Base-by-base conservation (phyloP, 1,140 invertebrate genomes). In the Heliconius hermathena region DNA sequence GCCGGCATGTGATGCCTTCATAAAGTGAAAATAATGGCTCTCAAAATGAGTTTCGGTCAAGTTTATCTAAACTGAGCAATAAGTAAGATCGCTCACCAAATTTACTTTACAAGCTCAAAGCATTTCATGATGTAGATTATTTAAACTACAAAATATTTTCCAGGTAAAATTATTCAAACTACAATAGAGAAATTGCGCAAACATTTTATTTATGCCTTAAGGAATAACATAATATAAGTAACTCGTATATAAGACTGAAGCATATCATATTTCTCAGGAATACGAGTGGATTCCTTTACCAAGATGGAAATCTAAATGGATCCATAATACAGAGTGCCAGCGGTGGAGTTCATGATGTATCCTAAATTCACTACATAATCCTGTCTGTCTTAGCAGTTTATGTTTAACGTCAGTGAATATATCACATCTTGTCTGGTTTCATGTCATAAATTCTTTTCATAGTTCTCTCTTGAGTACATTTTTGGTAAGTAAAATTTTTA, bases 21-120 rank as follows among this genome's bases (percentile, higher is more conserved):
- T 83, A 79, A 82, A 80, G 73, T 72, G 75, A 82, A 80, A 80
- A 80, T 75, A 76, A 80, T 72, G 49, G 71, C 52, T 38, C 78
- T 72, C 74, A 38, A 60, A 46, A 72, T 52, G 33, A 72, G 20
- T 52, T 78, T 78, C 46, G 75, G 76, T 79, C 74, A 75, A 60
- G 77, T 77, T 77, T 75, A 78, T 80, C 73, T 80, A 49, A 75
- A 60, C 8, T 60, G 46, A 57, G n/a, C 54, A 57, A 57, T 57
- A 57, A 57, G 8, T 57, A 57, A 22, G 4, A 57, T 33, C 33
- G 3, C 33, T 36, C 5, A 6, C 0, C 33, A 22, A 57, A 57
- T 57, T 57, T 57, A 57, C n/a, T 36, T 36, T 36, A 36, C 33
- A 33, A 5, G 3, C 33, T 33, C 33, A 8, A 57, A 18, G 3